Evolutionary conservation across 2,888 invertebrate genomes (phyloP), one percentile per base, ranked within the genome.

Genomic region (Malthinus flaveolus): DNA sequence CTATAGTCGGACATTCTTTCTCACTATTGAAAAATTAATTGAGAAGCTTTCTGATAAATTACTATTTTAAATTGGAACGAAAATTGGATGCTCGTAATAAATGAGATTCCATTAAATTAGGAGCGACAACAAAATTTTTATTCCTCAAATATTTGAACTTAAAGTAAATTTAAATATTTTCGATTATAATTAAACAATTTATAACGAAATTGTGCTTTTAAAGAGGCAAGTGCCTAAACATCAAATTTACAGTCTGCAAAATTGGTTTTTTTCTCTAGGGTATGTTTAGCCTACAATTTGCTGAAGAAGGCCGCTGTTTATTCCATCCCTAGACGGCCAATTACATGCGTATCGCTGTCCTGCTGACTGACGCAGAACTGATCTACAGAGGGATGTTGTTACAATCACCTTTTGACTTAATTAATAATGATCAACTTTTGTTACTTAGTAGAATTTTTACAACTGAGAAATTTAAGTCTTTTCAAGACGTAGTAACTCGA

Each of bases 311-410:
- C 54, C 63, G 53, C 58, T 65, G 65, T 66, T 65, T 66, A 65
- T 66, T 59, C 59, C 63, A 57, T 59, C 64, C 62, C 62, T 56
- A 56, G 67, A 63, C 65, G 66, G 63, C 59, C 68, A 68, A 68
- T 68, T 68, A 68, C 64, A 64, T 63, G 64, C 63, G 63, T 61
- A 66, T 64, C 68, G 63, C 63, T 59, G 59, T 63, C 65, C 64
- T 66, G 68, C 68, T 68, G 68, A 68, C 68, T 68, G 68, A 68
- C 67, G 65, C 57, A 61, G 56, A 36, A 56, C 45, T 54, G 60
- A 44, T 66, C 62, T 51, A 52, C 45, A 50, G 45, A 49, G 53
- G 34, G 56, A 59, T 59, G 52, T 51, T 56, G 59, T 62, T 23
- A 3, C 5, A 59, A 56, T 57, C 23, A 42, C n/a, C 39, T 42